phyloP scores from a whole-genome alignment of 2,888 invertebrate genomes.

The Hipparchia semele region DNA sequence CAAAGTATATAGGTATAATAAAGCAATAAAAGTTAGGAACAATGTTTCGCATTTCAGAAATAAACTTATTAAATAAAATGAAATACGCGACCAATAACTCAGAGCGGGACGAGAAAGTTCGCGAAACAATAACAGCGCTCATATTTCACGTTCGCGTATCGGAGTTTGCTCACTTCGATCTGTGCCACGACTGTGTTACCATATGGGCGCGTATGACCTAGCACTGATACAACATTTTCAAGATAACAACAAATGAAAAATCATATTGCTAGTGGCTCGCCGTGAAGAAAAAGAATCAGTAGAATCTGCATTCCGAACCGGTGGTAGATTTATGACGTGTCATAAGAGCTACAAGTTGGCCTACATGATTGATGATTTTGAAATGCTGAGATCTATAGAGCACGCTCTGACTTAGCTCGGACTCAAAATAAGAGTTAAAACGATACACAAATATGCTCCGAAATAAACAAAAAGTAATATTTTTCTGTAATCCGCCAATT shows the following conservation, averaged over 20 bases:
- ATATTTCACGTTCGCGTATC: conserved; percentile 62
- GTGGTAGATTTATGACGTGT: too few species aligned
- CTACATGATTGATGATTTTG: too few species aligned
- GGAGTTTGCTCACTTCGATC: conserved; percentile 45
- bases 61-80: conserved; percentile 55
- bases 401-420: too few species aligned
- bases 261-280: too few species aligned
- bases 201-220: conserved; percentile 26
- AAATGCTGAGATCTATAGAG: too few species aligned
- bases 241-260: neutral
- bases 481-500: too few species aligned
- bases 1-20: conserved; percentile 12
- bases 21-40: conserved; percentile 33
- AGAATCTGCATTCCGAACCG: too few species aligned
- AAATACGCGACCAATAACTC: conserved; percentile 53
- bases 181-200: conserved; percentile 37
- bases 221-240: conserved; percentile 21
- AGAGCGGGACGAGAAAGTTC: conserved; percentile 53
- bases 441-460: too few species aligned
- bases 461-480: too few species aligned
- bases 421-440: too few species aligned
- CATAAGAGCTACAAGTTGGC: too few species aligned
- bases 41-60: conserved; percentile 37
- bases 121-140: conserved; percentile 60
- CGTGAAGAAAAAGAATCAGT: too few species aligned